These are phyloP conservation scores for Apamea monoglypha DNA, from an alignment of 2,888 invertebrate genomes.

Conservation along the genomic window DNA sequence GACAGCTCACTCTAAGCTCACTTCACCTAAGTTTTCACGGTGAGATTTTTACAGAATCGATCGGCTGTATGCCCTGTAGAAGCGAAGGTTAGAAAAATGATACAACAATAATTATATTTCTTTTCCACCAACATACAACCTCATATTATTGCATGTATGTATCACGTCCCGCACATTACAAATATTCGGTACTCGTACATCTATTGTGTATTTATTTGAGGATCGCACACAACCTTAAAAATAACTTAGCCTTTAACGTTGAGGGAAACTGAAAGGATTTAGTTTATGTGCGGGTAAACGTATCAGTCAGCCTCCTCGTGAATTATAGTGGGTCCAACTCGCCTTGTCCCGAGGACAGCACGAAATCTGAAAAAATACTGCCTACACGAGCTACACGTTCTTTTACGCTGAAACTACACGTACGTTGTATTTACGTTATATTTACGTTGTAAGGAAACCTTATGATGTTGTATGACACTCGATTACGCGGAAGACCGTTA, in stretches of 20 bases:
- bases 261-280: constrained; percentile 75
- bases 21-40: too few species aligned
- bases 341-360: constrained; percentile 38
- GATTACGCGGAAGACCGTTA: constrained; percentile 52
- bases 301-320: constrained; percentile 77
- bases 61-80: constrained; percentile 33
- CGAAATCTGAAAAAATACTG: constrained; percentile 57
- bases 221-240: constrained; percentile 66
- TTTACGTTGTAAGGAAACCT: constrained; percentile 41
- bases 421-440: constrained; percentile 41
- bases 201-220: constrained; percentile 62
- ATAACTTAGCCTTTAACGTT: constrained; percentile 73
- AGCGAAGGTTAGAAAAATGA: constrained; percentile 54
- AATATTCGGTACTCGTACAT: constrained; percentile 61
- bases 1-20: too few species aligned
- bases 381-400: constrained; percentile 38
- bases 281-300: constrained; percentile 76
- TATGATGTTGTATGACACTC: constrained; percentile 48
- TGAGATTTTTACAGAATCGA: too few species aligned
- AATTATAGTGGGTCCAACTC: constrained; percentile 71
- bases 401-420: constrained; percentile 32
- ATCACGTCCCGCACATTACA: constrained; percentile 65
- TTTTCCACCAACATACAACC: constrained; percentile 40
- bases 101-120: constrained; percentile 57
- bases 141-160: constrained; percentile 58